A percentile compares a stretch with the other conserved stretches of the same genome.
phyloP scores from a whole-genome alignment of 2,797 vertebrate species.

The Sebastiscus tertius region DNA sequence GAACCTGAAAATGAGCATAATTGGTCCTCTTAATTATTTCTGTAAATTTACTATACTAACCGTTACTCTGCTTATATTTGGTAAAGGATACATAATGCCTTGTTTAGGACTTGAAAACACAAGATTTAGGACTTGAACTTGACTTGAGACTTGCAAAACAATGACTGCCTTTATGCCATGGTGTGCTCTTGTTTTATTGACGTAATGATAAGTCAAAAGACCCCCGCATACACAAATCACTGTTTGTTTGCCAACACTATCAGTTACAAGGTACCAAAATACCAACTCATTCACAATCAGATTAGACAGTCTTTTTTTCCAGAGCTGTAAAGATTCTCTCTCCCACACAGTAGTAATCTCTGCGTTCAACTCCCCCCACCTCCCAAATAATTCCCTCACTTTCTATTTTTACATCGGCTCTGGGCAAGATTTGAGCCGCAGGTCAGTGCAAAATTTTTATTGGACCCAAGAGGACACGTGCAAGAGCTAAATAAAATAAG shows the following conservation, averaged over 20 bases:
- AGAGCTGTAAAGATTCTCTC: not conserved
- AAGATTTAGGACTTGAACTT: not conserved
- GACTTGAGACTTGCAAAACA: not conserved
- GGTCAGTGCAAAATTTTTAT: constrained; percentile 23
- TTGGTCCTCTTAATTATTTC: not conserved
- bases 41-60: not conserved
- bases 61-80: not conserved
- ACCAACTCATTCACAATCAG: not conserved
- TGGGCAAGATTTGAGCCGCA: not conserved
- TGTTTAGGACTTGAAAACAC: too few relatives aligned
- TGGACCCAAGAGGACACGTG: not conserved
- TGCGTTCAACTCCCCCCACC: not conserved
- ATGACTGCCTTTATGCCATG: not conserved
- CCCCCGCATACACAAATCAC: not conserved
- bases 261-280: not conserved
- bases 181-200: not conserved
- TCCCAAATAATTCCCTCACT: not conserved
- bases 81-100: not conserved
- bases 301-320: not conserved
- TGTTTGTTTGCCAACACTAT: not conserved
- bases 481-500: constrained; percentile 27
- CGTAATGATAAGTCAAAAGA: not conserved
- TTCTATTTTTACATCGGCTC: constrained; percentile 30
- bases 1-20: too few relatives aligned
- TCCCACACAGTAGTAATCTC: not conserved